Base-by-base conservation (phyloP, 2,113 vertebrate species). In the Seriola quinqueradiata region DNA sequence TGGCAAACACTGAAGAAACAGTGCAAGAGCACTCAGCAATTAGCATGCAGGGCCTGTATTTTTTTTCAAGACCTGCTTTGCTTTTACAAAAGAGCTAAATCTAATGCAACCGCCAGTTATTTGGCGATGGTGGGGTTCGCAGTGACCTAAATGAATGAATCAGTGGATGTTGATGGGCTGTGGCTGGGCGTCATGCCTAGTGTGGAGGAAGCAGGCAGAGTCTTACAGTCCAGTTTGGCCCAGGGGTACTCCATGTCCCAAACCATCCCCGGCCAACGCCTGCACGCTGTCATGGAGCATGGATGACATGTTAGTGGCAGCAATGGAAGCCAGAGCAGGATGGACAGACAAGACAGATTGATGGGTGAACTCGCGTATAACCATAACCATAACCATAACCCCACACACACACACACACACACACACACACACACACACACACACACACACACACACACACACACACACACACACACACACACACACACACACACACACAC, bases 301-400 rank as follows among this genome's bases (percentile, higher is more conserved):
- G 95, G 92, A 91, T 95, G 94, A 95, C 90, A 95, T 94, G 94
- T 95, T 95, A 95, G 94, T 91, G 92, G 91, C 80, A 92, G 90
- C 78, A 88, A 91, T 90, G 91, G 82, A 57, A 89, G 88, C 85
- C 85, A 81, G 84, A 89, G 77, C 85, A 87, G 73, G 42, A 83
- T 55, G 78, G 71, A 82, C 42, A 65, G 46, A 91, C 59, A 8
- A 81, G 46, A 79, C 42, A 75, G 66, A 77, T 46, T 63, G 75
- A 74, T 0, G 64, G 77, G 75, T 44, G 65, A 59, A 77, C 42
- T 42, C 8, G 1, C 5, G 36, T 4, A 40, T 38, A 23, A 1
- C 1, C 50, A 40, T n/a, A n/a, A n/a, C n/a, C n/a, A n/a, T n/a
- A n/a, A n/a, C n/a, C n/a, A n/a, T n/a, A n/a, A n/a, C n/a, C n/a